Evolutionary conservation across 2,888 invertebrate species (phyloP).

Genomic region (Bombylius discolor): DNA sequence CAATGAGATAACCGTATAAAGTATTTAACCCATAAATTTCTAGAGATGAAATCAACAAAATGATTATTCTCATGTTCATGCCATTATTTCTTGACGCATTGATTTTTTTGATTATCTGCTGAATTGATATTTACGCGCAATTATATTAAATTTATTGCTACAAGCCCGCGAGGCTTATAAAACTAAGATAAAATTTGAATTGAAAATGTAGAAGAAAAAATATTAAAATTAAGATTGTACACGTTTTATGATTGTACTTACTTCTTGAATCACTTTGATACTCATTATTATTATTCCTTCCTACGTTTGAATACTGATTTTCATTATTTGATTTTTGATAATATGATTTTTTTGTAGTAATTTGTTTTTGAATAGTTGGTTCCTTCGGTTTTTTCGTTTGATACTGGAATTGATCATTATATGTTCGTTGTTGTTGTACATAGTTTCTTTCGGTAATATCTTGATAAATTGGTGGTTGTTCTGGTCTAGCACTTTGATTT

Average conservation of each 20-base stretch:
- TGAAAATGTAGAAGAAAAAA: too few relatives aligned
- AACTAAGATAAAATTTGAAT: too few relatives aligned
- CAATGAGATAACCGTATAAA: too few relatives aligned
- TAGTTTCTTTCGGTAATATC: not conserved
- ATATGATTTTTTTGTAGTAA: conserved; percentile 1
- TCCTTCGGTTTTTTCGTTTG: not conserved
- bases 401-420: not conserved
- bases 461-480: not conserved
- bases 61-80: too few relatives aligned
- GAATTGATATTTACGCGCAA: too few relatives aligned
- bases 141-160: too few relatives aligned
- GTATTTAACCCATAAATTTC: too few relatives aligned
- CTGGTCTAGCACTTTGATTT: conserved; percentile 4
- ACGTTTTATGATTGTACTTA: not conserved
- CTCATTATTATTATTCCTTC: not conserved
- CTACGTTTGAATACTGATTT: not conserved
- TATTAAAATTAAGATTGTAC: too few relatives aligned
- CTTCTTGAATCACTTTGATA: not conserved
- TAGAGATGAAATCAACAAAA: too few relatives aligned
- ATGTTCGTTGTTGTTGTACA: not conserved
- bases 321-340: not conserved
- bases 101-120: too few relatives aligned
- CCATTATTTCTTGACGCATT: too few relatives aligned
- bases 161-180: too few relatives aligned
- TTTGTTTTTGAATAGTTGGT: not conserved